Evolutionary conservation across 2,797 vertebrate genomes (phyloP).

Genomic region (Pogonophryne albipinna): DNA sequence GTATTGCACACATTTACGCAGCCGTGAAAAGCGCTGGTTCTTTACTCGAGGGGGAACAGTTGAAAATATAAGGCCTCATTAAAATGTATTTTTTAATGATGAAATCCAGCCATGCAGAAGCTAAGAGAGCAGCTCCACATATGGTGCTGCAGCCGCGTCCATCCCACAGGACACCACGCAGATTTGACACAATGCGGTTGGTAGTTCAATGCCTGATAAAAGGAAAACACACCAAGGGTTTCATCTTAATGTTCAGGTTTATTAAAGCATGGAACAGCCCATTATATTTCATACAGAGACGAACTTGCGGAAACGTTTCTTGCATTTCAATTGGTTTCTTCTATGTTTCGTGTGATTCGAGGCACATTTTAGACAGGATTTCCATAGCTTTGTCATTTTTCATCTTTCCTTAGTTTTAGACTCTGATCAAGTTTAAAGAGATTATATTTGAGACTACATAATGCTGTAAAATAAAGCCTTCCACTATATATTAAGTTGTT

Average conservation of each 20-base stretch:
- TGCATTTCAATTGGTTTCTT: too few species aligned
- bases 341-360: too few species aligned
- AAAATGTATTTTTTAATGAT: slow-evolving; percentile 58
- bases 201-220: background rate
- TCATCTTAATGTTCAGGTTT: too few species aligned
- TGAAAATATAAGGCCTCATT: slow-evolving; percentile 41
- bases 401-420: background rate
- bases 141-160: slow-evolving; percentile 65
- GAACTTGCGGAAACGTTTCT: too few species aligned
- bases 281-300: too few species aligned
- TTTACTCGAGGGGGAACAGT: slow-evolving; percentile 33
- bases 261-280: too few species aligned
- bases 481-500: too few species aligned
- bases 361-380: background rate
- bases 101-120: slow-evolving; percentile 59
- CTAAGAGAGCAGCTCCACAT: slow-evolving; percentile 67
- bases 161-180: slow-evolving; percentile 19
- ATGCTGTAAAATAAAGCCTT: too few species aligned
- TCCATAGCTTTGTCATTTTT: too few species aligned
- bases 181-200: background rate
- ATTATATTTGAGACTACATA: background rate
- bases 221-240: background rate
- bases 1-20: slow-evolving; percentile 33
- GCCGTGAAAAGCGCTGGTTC: slow-evolving; percentile 3
- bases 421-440: background rate